A percentile compares a stretch with the other conserved stretches of the same genome.
Conservation (phyloP, 2,113 vertebrate genomes). For the Cephalopholis sonnerati region DNA sequence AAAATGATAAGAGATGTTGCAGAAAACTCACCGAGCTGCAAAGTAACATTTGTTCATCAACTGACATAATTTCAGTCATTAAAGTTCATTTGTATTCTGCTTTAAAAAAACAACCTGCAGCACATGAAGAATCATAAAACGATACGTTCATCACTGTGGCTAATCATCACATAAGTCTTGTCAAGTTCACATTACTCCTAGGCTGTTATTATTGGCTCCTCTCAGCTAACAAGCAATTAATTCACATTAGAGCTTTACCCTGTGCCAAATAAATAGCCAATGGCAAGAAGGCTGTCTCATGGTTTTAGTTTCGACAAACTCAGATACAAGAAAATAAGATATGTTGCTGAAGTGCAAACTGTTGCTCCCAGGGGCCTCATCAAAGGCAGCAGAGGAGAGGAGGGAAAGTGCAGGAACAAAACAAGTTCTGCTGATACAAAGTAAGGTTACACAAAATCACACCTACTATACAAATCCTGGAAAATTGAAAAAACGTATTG, state of each 20-base stretch:
- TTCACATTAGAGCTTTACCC: slow-evolving; percentile 64
- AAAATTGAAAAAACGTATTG: slow-evolving; percentile 16
- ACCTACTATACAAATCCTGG: background rate
- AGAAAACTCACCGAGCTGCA: slow-evolving; percentile 31
- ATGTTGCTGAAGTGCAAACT: slow-evolving; percentile 48
- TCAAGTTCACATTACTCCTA: slow-evolving; percentile 66
- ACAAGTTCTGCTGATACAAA: slow-evolving; percentile 37
- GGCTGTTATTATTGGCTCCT: slow-evolving; percentile 68
- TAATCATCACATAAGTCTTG: slow-evolving; percentile 67
- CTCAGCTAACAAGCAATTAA: slow-evolving; percentile 78
- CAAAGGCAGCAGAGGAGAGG: slow-evolving; percentile 46
- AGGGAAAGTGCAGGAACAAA: slow-evolving; percentile 23
- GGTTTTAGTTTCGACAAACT: slow-evolving; percentile 59
- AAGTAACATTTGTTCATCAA: slow-evolving; percentile 38
- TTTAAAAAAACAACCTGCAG: slow-evolving; percentile 27
- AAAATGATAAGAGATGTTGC: slow-evolving; percentile 20
- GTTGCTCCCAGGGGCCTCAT: slow-evolving; percentile 62
- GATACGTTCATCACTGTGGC: slow-evolving; percentile 47
- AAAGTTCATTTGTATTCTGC: slow-evolving; percentile 50
- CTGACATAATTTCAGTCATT: slow-evolving; percentile 28
- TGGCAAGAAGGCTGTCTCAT: slow-evolving; percentile 38
- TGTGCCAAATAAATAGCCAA: slow-evolving; percentile 64
- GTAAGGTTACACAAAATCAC: slow-evolving; percentile 29
- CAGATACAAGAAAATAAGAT: slow-evolving; percentile 19
- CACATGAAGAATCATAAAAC: slow-evolving; percentile 46